Evolutionary conservation across 2,888 invertebrate genomes (phyloP), one percentile per base, ranked within the genome.

Genomic region (Xestia rhomboidea): DNA sequence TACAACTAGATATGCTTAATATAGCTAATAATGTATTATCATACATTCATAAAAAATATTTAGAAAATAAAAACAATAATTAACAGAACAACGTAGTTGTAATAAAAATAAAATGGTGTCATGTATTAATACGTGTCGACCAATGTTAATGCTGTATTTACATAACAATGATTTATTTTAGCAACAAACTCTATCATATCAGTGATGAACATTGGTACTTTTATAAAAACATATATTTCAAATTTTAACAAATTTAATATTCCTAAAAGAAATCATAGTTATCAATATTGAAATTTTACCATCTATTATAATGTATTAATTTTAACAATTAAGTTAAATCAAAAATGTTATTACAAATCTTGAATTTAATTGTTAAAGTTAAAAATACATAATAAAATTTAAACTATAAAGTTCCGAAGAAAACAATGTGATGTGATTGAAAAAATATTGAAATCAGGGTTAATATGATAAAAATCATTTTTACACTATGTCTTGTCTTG

Each of bases 91-190:
- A 93, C 91, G 81, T 92, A 91, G 91, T 93, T 91, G 88, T 91
- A 92, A 92, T 93, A 93, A 94, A 92, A 93, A 92, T 89, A 94
- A 94, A 94, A 93, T 92, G 92, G 91, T 95, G 96, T 95, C 95
- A 95, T 94, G 94, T 94, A 92, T 88, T 92, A 89, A 91, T 92
- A 93, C 91, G 92, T 88, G 79, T 90, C 91, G 92, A 92, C 78
- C 84, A 81, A 92, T 91, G 88, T 91, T 88, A 90, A 90, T 90
- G 84, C 90, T 89, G 86, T 91, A 93, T 95, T 90, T 94, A 94
- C 93, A 94, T 90, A 93, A 93, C 91, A 91, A 92, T 90, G 80
- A 91, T 90, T 84, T 79, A 83, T 91, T 90, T 91, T 89, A 90
- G 88, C 91, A 93, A 94, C 88, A 91, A 91, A 91, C 88, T 92